These are phyloP conservation scores for Argyrosomus regius DNA, from an alignment of 2,797 vertebrate genomes.

Conservation along the genomic window DNA sequence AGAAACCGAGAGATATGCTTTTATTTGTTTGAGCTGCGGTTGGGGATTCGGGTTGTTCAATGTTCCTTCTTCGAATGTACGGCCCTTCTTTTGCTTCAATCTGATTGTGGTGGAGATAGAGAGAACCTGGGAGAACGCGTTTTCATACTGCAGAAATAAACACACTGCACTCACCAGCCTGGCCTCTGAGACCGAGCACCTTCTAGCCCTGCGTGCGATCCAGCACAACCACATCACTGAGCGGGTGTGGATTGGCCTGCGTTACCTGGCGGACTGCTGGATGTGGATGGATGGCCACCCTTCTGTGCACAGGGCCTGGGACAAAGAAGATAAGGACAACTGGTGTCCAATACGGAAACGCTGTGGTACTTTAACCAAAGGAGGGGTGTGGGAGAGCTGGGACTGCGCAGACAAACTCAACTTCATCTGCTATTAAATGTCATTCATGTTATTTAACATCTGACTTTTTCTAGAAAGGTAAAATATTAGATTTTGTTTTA, in stretches of 20 bases:
- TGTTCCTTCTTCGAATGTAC: background rate
- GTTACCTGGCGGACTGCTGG: constrained; percentile 63
- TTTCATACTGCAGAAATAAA: background rate
- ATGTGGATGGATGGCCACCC: constrained; percentile 59
- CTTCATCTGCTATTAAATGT: constrained; percentile 57
- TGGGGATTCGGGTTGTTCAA: accelerated
- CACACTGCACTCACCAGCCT: constrained; percentile 29
- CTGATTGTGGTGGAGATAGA: background rate
- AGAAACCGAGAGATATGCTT: accelerated
- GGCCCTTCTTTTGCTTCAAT: background rate
- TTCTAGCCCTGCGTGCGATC: constrained; percentile 18
- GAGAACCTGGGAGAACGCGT: background rate
- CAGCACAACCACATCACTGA: background rate
- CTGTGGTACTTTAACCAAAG: constrained; percentile 52
- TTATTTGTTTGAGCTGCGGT: background rate
- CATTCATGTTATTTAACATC: background rate
- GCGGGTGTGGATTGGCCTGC: constrained; percentile 69
- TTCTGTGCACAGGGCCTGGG: constrained; percentile 31
- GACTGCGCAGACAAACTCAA: constrained; percentile 47
- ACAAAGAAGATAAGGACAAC: constrained; percentile 15
- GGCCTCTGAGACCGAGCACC: constrained; percentile 9
- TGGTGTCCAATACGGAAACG: constrained; percentile 41
- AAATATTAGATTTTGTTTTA: background rate
- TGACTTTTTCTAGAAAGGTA: background rate
- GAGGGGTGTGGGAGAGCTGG: constrained; percentile 30